Conservation (phyloP, 2,113 vertebrate genomes). For the Entosphenus tridentatus region DNA sequence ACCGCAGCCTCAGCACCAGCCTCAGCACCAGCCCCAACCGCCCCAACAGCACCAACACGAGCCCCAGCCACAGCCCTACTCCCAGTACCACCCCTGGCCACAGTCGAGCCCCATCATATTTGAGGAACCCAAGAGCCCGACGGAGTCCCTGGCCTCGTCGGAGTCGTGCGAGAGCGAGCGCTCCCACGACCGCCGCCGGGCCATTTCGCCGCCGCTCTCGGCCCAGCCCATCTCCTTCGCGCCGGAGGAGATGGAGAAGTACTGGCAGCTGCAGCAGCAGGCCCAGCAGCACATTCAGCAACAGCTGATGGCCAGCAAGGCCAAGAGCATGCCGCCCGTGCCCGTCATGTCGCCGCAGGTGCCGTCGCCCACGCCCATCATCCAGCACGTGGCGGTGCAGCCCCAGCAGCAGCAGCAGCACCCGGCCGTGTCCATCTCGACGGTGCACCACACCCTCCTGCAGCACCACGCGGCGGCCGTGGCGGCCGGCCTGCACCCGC, state of each 20-base stretch:
- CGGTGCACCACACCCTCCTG: slow-evolving; percentile 76
- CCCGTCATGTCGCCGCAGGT: slow-evolving; percentile 18
- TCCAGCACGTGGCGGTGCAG: slow-evolving; percentile 8
- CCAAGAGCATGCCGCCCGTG: slow-evolving; percentile 52
- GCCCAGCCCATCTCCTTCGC: slow-evolving; percentile 96
- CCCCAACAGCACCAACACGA: neutral
- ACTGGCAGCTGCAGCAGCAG: slow-evolving; percentile 87
- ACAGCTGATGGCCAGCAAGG: slow-evolving; percentile 85
- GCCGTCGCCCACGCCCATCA: neutral
- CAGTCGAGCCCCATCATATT: too few species aligned
- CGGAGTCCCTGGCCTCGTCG: neutral
- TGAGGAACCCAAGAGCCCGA: neutral
- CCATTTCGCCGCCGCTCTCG: slow-evolving; percentile 25
- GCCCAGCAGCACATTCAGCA: slow-evolving; percentile 97
- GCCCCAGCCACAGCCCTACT: too few species aligned
- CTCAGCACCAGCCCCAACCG: neutral
- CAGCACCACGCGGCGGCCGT: slow-evolving; percentile 64
- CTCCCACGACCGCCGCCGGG: neutral
- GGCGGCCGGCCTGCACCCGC: slow-evolving; percentile 43
- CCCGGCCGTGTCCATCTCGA: slow-evolving; percentile 53
- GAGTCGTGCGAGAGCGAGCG: neutral
- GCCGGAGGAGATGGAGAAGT: slow-evolving; percentile 95
- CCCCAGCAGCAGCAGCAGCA: slow-evolving; percentile 29
- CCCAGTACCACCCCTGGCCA: too few species aligned
- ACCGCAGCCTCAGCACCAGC: too few species aligned